Evolutionary conservation across 2,888 invertebrate species (phyloP).

Genomic region (Schrankia costaestrigalis): DNA sequence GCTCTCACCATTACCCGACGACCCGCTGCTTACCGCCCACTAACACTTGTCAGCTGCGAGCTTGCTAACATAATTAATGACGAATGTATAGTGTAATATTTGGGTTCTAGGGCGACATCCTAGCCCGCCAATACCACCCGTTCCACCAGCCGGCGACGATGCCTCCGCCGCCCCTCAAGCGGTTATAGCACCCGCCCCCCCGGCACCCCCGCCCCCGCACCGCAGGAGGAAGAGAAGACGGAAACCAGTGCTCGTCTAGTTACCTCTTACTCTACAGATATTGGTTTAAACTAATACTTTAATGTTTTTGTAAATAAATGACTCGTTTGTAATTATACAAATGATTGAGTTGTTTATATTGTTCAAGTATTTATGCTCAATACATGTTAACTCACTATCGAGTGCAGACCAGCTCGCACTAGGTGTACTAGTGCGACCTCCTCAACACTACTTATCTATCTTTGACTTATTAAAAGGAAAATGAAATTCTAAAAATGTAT

Average conservation of each 20-base stretch:
- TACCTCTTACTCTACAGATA: slow-evolving; percentile 19
- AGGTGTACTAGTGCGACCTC: too few relatives aligned
- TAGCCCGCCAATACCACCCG: slow-evolving; percentile 74
- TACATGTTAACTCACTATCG: too few relatives aligned
- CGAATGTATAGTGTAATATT: slow-evolving; percentile 70
- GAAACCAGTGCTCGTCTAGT: slow-evolving; percentile 67
- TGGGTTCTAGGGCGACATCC: slow-evolving; percentile 75
- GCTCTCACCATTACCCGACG: background rate
- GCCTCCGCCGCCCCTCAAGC: slow-evolving; percentile 65
- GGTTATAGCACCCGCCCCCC: slow-evolving; percentile 70
- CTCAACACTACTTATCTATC: too few relatives aligned
- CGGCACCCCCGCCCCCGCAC: slow-evolving; percentile 34
- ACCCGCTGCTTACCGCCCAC: slow-evolving; percentile 14
- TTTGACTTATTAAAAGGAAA: too few relatives aligned
- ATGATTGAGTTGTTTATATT: slow-evolving; percentile 15
- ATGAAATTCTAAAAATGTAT: too few relatives aligned
- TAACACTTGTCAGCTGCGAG: slow-evolving; percentile 24
- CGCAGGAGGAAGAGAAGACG: slow-evolving; percentile 64
- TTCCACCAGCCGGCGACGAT: slow-evolving; percentile 67
- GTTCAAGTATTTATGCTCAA: slow-evolving; percentile 45
- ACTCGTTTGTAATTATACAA: slow-evolving; percentile 7
- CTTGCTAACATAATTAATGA: slow-evolving; percentile 44
- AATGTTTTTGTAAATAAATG: slow-evolving; percentile 7
- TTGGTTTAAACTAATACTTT: slow-evolving; percentile 28
- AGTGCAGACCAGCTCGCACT: too few relatives aligned